These are phyloP conservation scores for Litocranius walleri DNA, from an alignment of 2,113 vertebrate genomes.

Conservation along the genomic window DNA sequence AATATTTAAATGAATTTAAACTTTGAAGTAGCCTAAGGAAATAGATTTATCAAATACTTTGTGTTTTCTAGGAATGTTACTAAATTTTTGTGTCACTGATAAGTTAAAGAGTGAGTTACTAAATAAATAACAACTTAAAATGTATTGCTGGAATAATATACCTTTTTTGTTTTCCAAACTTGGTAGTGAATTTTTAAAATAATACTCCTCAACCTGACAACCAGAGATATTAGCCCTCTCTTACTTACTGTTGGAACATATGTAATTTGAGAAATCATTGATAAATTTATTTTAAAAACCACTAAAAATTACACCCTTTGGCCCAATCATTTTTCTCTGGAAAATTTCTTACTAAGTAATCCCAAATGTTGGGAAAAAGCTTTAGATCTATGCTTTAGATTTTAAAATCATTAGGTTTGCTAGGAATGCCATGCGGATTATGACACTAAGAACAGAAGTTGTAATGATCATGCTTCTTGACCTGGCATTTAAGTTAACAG, in stretches of 20 bases:
- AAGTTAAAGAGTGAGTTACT: background rate
- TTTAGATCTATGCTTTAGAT: background rate
- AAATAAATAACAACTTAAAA: background rate
- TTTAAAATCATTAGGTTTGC: background rate
- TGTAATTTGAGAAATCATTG: background rate
- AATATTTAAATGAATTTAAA: slow-evolving; percentile 9
- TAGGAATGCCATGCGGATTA: background rate
- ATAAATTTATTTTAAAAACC: background rate
- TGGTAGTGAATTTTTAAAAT: background rate
- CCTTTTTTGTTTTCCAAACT: background rate
- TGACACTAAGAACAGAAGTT: background rate
- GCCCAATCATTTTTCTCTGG: background rate
- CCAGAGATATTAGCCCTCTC: background rate
- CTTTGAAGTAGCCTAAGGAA: background rate
- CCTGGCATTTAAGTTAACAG: background rate
- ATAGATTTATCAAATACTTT: background rate
- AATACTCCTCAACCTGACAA: background rate
- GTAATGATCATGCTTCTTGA: background rate
- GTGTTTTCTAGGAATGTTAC: background rate
- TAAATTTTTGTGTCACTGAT: background rate
- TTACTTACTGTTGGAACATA: background rate
- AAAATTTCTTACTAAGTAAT: background rate
- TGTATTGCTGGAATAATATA: background rate
- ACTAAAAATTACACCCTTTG: background rate
- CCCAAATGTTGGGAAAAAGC: background rate